Evolutionary conservation across 2,113 vertebrate species (phyloP).

Genomic region (Malurus elegans): DNA sequence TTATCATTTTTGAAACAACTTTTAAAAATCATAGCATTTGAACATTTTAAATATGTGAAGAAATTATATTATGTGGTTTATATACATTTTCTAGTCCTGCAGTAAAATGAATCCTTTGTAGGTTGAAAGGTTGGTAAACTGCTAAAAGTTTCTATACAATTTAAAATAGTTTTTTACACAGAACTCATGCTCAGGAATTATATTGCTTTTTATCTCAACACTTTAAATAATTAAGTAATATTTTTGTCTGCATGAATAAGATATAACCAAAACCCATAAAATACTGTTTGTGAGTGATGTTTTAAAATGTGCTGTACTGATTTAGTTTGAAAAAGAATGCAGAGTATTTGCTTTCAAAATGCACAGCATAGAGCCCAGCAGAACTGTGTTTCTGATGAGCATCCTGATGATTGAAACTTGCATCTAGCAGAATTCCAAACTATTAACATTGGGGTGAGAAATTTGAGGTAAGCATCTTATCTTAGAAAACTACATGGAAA

Average conservation of each 20-base stretch:
- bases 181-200: background rate
- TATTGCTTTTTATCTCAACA: background rate
- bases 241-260: background rate
- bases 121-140: background rate
- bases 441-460: background rate
- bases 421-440: background rate
- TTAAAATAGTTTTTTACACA: background rate
- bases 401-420: background rate
- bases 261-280: no score
- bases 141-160: background rate
- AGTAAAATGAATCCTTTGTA: background rate
- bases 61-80: background rate
- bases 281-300: background rate
- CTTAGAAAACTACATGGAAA: background rate
- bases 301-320: background rate
- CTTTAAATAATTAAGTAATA: background rate
- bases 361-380: background rate
- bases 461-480: background rate
- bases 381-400: background rate
- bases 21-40: background rate
- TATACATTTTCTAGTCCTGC: background rate
- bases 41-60: background rate
- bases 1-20: background rate
- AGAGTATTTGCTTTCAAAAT: background rate
- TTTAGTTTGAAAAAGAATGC: background rate